Conservation (phyloP, 2,113 vertebrate genomes). For the Brachyhypopomus occidentalis region DNA sequence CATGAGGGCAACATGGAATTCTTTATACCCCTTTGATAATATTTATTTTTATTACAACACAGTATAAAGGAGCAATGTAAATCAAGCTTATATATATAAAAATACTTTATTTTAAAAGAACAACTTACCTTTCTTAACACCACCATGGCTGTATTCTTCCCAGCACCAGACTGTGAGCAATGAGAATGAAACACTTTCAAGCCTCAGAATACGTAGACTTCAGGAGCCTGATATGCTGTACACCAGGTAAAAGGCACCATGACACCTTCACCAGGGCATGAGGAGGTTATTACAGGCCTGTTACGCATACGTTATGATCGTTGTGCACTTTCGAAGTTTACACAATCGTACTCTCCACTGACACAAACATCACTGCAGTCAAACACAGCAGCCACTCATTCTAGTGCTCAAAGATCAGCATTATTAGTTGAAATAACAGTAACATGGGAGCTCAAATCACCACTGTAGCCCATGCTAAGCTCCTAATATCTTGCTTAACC, state of each 20-base stretch:
- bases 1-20: neutral
- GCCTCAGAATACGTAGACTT: neutral
- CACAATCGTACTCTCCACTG: too few relatives aligned
- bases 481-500: too few relatives aligned
- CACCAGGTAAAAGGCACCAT: neutral
- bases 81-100: too few relatives aligned
- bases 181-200: neutral
- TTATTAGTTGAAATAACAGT: neutral
- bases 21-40: neutral
- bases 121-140: slow-evolving; percentile 72
- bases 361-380: too few relatives aligned
- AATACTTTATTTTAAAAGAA: neutral
- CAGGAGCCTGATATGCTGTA: neutral
- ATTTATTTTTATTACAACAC: too few relatives aligned
- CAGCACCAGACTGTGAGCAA: slow-evolving; percentile 43
- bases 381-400: neutral
- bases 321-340: neutral
- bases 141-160: slow-evolving; percentile 63
- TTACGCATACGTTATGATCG: neutral
- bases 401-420: neutral
- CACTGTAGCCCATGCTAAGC: neutral
- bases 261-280: neutral
- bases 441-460: neutral
- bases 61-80: too few relatives aligned
- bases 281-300: neutral